Evolutionary conservation across 2,113 vertebrate species (phyloP), one percentile per base, ranked within the genome.

Genomic region (Heteronetta atricapilla): DNA sequence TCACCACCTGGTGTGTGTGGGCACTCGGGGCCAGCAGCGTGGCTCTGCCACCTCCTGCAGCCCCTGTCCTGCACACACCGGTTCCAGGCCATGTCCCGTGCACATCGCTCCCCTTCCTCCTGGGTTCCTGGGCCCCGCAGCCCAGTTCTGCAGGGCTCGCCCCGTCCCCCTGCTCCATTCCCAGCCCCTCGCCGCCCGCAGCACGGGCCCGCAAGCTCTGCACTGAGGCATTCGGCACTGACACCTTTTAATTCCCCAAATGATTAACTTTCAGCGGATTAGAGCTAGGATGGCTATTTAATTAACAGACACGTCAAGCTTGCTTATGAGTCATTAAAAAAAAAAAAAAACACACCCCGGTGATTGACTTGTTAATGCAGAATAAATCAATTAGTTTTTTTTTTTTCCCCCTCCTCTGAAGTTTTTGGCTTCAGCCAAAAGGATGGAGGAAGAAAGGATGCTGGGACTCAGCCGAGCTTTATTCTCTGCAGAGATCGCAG

Each of bases 291-390:
- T 96, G 97, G 97, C 95, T 97, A 97, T 98, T 98, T 98, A 98
- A 98, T 98, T 98, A 98, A 97, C 97, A 97, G 85, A 95, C 97
- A 96, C 6, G 97, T 97, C 97, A 97, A 97, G 97, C 97, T 97
- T 98, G 96, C 97, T 98, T 96, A 88, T 87, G 95, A 97, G 96
- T 97, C 97, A 97, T 97, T 98, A 96, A 96, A 95, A 92, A 91
- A 93, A 44, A 95, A 95, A 66, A 66, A 62, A 16, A 16, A 55
- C 56, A 8, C 91, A 95, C 90, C 95, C 93, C 76, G n/a, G 50
- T 97, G 96, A 98, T 97, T 98, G 97, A 98, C 97, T 98, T 95
- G 90, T 98, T 98, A 96, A 97, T 79, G 88, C 8, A 10, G 91
- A 97, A 92, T 92, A 97, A 97, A 98, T 98, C 97, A 97, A 97